phyloP scores from a whole-genome alignment of 2,888 invertebrate genomes.

The Ametastegia equiseti region DNA sequence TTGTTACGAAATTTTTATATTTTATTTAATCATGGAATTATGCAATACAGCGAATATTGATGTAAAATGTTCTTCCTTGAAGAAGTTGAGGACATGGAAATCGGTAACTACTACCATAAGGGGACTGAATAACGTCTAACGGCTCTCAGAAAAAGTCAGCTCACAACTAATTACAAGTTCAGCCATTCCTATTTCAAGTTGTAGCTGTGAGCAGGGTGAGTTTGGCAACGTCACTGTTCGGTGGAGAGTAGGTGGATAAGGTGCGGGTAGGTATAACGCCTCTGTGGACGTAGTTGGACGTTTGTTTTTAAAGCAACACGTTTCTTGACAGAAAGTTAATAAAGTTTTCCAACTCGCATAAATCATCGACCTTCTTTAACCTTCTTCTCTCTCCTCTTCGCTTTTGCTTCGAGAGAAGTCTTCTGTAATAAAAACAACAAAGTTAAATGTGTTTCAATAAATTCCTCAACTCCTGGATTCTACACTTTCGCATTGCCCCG shows the following conservation, averaged over 20 bases:
- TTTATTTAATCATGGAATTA: too few species aligned
- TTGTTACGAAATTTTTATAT: too few species aligned
- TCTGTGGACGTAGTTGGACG: constrained; percentile 34
- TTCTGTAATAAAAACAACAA: constrained; percentile 59
- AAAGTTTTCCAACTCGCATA: constrained; percentile 70
- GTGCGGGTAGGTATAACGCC: neutral
- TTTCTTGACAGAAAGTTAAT: constrained; percentile 67
- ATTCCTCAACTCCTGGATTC: constrained; percentile 54
- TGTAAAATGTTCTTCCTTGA: neutral
- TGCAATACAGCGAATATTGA: too few species aligned
- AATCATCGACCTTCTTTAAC: constrained; percentile 66
- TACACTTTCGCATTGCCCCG: neutral
- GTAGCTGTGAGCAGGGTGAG: neutral
- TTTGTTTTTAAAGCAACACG: constrained; percentile 56
- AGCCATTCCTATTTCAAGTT: constrained; percentile 3
- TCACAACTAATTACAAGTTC: constrained; percentile 47
- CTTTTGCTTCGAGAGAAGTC: constrained; percentile 18
- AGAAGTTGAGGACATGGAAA: neutral
- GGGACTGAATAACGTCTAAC: neutral
- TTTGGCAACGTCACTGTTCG: constrained; percentile 11
- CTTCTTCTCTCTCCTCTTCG: neutral
- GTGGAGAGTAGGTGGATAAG: too few species aligned
- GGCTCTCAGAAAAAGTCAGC: constrained; percentile 34
- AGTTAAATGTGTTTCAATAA: constrained; percentile 66
- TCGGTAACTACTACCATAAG: neutral